Base-by-base conservation (phyloP, 2,113 vertebrate genomes). In the Ammodytes dubius region DNA sequence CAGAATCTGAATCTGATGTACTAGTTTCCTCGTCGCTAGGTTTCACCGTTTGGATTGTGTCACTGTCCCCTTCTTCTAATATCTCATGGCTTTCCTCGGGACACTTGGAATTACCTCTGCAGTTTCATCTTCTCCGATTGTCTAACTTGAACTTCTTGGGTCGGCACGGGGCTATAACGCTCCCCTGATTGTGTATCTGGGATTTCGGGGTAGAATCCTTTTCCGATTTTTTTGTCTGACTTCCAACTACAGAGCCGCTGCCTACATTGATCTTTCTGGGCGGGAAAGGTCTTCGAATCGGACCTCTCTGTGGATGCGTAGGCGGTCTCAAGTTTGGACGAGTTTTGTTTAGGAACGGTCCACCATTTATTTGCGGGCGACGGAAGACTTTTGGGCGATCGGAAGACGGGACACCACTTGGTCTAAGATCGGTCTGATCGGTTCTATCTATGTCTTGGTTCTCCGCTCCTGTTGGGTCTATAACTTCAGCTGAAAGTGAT, bases 301-400 rank as follows among this genome's bases (percentile, higher is more conserved):
- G 47, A 52, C 68, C 79, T 76, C 57, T 86, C 4, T 65, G 19
- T 6, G 86, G 89, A 37, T 59, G 35, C 3, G 71, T 85, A 74
- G 78, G 84, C 0, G 8, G 17, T 69, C 79, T 86, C 17, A 70
- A 9, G 74, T 74, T 59, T 61, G 35, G 42, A 2, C 63, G 63
- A 5, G 86, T 91, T 40, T 58, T 81, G 7, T 94, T 94, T 71
- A 52, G 83, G 15, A 82, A 74, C 59, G 17, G 45, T 52, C 79
- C 70, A 1, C 49, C 39, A 59, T 63, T 7, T 5, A 50, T 45
- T 6, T 43, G 64, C 4, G 60, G 63, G 0, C 27, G 76, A 61
- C n/a, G 54, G 7, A 69, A 3, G 10, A 5, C 50, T 39, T 68
- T 89, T 53, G 70, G 84, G 6, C 1, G 81, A 10, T 47, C 66